Evolutionary conservation across 2,113 vertebrate species (phyloP).

Genomic region (Sitta europaea): DNA sequence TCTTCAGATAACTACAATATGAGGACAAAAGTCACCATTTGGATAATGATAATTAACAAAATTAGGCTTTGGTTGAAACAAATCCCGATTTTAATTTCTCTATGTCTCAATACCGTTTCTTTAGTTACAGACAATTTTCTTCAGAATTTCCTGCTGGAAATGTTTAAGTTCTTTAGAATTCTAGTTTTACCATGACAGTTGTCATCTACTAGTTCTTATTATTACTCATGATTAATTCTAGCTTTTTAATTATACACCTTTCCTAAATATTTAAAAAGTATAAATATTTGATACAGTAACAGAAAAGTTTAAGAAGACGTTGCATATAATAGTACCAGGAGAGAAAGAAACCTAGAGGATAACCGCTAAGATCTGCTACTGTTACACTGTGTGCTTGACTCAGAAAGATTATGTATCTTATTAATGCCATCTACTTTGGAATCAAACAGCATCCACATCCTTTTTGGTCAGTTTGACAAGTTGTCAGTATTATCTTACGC

Average conservation of each 20-base stretch:
- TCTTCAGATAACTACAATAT: neutral
- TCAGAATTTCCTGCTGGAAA: neutral
- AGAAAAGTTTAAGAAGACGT: neutral
- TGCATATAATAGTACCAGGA: neutral
- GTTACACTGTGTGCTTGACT: neutral
- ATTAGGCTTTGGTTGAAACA: neutral
- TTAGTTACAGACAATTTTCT: neutral
- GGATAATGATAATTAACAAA: neutral
- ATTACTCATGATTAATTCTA: neutral
- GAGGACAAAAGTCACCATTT: neutral
- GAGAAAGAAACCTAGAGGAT: neutral
- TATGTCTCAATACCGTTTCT: neutral
- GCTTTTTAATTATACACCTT: neutral
- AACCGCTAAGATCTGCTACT: neutral
- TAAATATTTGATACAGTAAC: neutral
- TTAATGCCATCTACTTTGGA: neutral
- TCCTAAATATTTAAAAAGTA: neutral
- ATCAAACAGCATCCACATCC: neutral
- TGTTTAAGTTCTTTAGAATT: neutral
- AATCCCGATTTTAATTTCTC: neutral
- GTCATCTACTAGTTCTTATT: neutral
- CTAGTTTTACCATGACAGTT: neutral
- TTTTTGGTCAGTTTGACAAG: neutral
- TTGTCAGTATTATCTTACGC: neutral
- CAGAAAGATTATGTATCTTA: neutral